These are phyloP conservation scores for Botrylloides violaceus DNA, from an alignment of 23 tunicate genomes.

Conservation along the genomic window DNA sequence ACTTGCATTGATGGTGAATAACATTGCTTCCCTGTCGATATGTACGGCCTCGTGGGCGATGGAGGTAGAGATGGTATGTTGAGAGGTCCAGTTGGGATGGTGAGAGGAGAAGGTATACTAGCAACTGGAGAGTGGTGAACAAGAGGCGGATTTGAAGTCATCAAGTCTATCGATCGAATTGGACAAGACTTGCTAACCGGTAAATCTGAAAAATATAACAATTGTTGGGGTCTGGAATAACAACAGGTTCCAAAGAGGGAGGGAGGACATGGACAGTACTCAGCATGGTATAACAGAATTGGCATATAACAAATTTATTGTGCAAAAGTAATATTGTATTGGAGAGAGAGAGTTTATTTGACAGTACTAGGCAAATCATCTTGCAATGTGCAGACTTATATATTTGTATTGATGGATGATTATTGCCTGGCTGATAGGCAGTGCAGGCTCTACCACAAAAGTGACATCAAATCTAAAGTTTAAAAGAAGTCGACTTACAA, in stretches of 20 bases:
- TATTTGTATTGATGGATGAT: too few species aligned
- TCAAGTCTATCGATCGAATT: slow-evolving; percentile 61
- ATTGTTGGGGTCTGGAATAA: too few species aligned
- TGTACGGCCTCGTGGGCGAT: slow-evolving; percentile 56
- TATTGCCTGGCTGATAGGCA: too few species aligned
- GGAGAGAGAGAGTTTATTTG: too few species aligned
- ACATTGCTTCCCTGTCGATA: slow-evolving; percentile 77
- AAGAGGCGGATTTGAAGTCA: slow-evolving; percentile 12
- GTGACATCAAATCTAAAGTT: neutral
- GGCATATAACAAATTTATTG: too few species aligned
- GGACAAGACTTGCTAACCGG: slow-evolving; percentile 13
- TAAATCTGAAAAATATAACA: slow-evolving; percentile 4
- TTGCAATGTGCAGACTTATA: too few species aligned
- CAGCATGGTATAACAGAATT: neutral
- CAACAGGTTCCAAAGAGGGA: too few species aligned
- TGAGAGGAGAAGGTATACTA: slow-evolving; percentile 73
- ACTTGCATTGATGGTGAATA: slow-evolving; percentile 79
- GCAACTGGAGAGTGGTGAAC: slow-evolving; percentile 29
- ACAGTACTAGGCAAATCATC: too few species aligned
- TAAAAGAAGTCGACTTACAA: neutral
- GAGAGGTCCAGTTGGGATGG: slow-evolving; percentile 35
- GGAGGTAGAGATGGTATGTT: slow-evolving; percentile 62
- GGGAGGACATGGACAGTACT: neutral
- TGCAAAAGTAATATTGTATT: too few species aligned
- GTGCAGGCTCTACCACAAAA: too few species aligned